A percentile compares a stretch with the other conserved stretches of the same genome.
Evolutionary conservation across 2,113 vertebrate genomes (phyloP).

Genomic region (Macroglossus sobrinus): DNA sequence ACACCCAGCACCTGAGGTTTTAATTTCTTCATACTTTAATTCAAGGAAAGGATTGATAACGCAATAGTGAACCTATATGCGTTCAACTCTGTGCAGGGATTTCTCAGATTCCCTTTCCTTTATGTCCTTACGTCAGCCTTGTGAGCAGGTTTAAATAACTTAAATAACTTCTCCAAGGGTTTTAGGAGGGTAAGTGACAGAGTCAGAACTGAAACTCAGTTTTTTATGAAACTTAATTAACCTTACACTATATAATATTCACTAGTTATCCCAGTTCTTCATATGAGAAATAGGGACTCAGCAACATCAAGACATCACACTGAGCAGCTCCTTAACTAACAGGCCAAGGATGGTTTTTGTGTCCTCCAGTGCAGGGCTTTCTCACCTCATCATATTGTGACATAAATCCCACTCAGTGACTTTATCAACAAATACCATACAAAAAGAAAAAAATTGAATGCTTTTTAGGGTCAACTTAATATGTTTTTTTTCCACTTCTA

Average conservation of each 20-base stretch:
- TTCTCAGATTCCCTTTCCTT: not conserved
- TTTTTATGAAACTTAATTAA: not conserved
- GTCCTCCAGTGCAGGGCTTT: not conserved
- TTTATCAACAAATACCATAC: not conserved
- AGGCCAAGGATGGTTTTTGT: not conserved
- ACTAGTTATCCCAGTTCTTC: not conserved
- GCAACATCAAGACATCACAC: not conserved
- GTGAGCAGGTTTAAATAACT: not conserved
- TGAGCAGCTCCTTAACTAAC: not conserved
- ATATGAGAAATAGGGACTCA: not conserved
- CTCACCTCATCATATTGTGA: not conserved
- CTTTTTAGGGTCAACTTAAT: not conserved
- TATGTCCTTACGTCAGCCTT: not conserved
- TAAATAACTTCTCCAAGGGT: not conserved
- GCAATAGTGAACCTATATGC: not conserved
- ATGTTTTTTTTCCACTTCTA: not conserved
- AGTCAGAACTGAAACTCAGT: not conserved
- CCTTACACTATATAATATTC: not conserved
- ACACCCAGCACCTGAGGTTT: not conserved
- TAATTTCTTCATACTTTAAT: slow-evolving; percentile 26
- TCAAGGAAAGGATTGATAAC: not conserved
- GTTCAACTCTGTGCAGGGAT: not conserved
- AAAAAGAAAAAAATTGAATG: not conserved
- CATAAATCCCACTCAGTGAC: not conserved
- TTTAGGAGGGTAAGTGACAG: not conserved